Percentiles rank a stretch among this genome's conserved stretches.
phyloP scores from a whole-genome alignment of 2,888 invertebrate species.

The Boloria selene region DNA sequence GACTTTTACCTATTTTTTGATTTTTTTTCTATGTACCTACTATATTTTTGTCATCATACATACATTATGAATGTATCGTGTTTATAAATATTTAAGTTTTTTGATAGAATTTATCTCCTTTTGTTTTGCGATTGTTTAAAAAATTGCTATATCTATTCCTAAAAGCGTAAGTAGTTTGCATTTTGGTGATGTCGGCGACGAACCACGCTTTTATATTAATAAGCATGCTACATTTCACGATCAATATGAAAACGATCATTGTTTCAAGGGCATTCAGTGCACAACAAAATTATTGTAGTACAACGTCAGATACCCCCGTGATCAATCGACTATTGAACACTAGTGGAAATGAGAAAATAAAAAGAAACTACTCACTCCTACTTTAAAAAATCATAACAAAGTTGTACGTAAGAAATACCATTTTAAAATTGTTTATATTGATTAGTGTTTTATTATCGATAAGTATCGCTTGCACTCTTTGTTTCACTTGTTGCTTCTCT shows the following conservation, averaged over 20 bases:
- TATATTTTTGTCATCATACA: too few species aligned
- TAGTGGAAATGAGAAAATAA: background rate
- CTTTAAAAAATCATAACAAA: background rate
- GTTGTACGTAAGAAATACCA: too few species aligned
- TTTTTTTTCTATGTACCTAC: too few species aligned
- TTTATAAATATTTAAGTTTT: too few species aligned
- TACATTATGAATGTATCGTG: too few species aligned
- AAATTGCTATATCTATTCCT: too few species aligned
- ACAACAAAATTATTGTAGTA: constrained; percentile 18
- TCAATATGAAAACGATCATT: constrained; percentile 37
- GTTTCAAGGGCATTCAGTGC: constrained; percentile 35
- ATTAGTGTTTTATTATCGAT: too few species aligned
- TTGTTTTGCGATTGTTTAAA: background rate
- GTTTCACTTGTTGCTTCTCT: constrained; percentile 20
- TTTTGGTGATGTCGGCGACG: constrained; percentile 31
- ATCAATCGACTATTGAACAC: constrained; percentile 2
- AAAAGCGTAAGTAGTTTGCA: background rate
- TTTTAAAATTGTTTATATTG: too few species aligned
- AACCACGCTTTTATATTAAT: constrained; percentile 9
- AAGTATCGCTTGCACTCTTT: background rate
- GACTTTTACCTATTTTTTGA: too few species aligned
- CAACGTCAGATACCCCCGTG: constrained; percentile 10
- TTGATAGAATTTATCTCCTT: background rate
- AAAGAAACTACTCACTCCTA: background rate
- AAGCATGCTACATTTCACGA: constrained; percentile 37